phyloP scores from a whole-genome alignment of 2,113 vertebrate species.

The Phaethon lepturus region DNA sequence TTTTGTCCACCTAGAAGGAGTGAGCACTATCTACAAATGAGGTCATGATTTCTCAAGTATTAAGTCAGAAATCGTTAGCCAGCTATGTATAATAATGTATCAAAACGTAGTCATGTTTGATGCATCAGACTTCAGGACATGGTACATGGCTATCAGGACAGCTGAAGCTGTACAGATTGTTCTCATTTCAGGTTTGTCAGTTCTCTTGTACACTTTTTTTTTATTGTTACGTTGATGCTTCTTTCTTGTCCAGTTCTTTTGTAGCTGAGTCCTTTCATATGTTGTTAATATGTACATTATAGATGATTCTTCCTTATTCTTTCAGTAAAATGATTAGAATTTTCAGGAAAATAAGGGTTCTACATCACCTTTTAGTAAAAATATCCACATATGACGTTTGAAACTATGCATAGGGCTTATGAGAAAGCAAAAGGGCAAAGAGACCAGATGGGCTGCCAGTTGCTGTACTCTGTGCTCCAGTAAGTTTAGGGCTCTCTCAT shows the following conservation, averaged over 20 bases:
- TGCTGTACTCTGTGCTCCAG: background rate
- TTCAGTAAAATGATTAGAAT: background rate
- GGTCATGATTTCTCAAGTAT: background rate
- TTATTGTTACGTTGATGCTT: background rate
- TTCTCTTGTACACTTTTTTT: background rate
- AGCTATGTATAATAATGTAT: background rate
- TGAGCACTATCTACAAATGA: background rate
- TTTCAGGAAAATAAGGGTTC: background rate
- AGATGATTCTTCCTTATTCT: background rate
- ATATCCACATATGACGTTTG: background rate
- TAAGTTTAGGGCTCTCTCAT: background rate
- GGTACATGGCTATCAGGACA: background rate
- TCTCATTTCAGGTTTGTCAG: background rate
- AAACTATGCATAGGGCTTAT: background rate
- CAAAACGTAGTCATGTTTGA: background rate
- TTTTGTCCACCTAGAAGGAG: background rate
- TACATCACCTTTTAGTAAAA: background rate
- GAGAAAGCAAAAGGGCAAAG: background rate
- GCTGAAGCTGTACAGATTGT: background rate
- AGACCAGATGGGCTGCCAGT: background rate
- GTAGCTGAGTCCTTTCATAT: background rate
- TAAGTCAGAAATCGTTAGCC: background rate
- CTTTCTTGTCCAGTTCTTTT: background rate
- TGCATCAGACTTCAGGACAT: background rate
- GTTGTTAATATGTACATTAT: background rate